phyloP scores from a whole-genome alignment of 1,140 invertebrate species.

The Drosophila ficusphila region DNA sequence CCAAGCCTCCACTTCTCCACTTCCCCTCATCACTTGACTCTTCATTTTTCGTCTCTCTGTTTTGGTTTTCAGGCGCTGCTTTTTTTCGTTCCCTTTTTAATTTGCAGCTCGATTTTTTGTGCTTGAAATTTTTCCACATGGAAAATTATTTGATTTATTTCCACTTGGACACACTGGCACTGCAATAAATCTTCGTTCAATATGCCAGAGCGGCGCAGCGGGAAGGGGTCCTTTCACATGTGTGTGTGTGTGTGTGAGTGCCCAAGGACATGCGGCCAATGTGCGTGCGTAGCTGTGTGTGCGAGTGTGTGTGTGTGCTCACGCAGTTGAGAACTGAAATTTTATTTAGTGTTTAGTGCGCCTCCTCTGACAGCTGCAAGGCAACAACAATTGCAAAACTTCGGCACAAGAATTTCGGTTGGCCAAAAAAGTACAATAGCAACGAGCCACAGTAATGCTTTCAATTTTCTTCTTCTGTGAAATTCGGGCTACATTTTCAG shows the following conservation, averaged over 20 bases:
- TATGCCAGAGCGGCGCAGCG: constrained; percentile 67
- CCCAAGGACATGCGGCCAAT: constrained; percentile 69
- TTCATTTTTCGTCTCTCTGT: constrained; percentile 31
- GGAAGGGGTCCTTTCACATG: constrained; percentile 43
- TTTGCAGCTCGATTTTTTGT: constrained; percentile 63
- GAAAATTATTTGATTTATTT: constrained; percentile 84
- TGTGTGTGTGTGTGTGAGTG: constrained; percentile 12
- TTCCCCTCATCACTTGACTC: constrained; percentile 72
- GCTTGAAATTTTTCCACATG: constrained; percentile 82
- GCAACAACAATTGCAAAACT: constrained; percentile 60
- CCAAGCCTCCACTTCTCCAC: too few relatives aligned
- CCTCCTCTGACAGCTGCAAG: constrained; percentile 73
- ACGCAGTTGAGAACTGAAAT: constrained; percentile 78
- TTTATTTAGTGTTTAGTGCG: constrained; percentile 82
- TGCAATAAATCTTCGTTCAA: constrained; percentile 83
- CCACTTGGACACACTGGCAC: constrained; percentile 81
- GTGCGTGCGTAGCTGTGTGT: constrained; percentile 30
- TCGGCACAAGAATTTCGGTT: constrained; percentile 60
- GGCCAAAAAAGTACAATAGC: constrained; percentile 49
- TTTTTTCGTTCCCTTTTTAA: constrained; percentile 48
- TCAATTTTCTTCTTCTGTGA: constrained; percentile 63
- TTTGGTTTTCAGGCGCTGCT: constrained; percentile 24
- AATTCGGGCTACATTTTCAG: constrained; percentile 38
- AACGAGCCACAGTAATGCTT: constrained; percentile 64
- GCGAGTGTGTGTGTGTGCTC: constrained; percentile 36